These are phyloP conservation scores for Latheticus oryzae DNA, from an alignment of 2,888 invertebrate genomes.

Conservation along the genomic window DNA sequence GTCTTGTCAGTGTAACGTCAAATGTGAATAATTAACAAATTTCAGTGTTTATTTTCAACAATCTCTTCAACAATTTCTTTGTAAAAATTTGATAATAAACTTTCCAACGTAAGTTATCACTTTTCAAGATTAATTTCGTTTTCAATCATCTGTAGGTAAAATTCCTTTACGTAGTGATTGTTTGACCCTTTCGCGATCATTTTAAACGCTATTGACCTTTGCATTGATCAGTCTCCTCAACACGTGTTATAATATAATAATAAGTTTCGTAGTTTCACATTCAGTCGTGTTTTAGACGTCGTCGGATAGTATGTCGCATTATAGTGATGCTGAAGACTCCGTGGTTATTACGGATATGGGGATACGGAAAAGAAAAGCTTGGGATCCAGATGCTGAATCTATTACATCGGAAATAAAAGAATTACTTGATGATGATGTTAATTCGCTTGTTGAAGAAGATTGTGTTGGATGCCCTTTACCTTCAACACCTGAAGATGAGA, in stretches of 20 bases:
- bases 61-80: neutral
- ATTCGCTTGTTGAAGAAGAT: constrained; percentile 74
- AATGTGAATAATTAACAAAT: constrained; percentile 15
- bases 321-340: constrained; percentile 65
- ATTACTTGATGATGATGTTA: constrained; percentile 65
- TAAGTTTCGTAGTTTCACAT: no score
- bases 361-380: constrained; percentile 61
- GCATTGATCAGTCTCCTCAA: neutral
- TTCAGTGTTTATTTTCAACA: constrained; percentile 14
- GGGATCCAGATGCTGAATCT: constrained; percentile 65
- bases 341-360: constrained; percentile 55
- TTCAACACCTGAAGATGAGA: constrained; percentile 88
- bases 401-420: constrained; percentile 67
- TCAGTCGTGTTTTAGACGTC: constrained; percentile 29
- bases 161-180: no score
- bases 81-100: no score
- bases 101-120: constrained; percentile 1
- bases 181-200: no score
- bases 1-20: no score
- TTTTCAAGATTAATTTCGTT: neutral
- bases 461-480: constrained; percentile 87
- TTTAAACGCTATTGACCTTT: constrained; percentile 16
- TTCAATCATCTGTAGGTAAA: no score
- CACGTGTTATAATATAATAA: constrained; percentile 1
- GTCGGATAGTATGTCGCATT: constrained; percentile 60